Percentiles rank a stretch among this genome's conserved stretches.
Conservation (phyloP, 2,113 vertebrate genomes). For the Anoplopoma fimbria region DNA sequence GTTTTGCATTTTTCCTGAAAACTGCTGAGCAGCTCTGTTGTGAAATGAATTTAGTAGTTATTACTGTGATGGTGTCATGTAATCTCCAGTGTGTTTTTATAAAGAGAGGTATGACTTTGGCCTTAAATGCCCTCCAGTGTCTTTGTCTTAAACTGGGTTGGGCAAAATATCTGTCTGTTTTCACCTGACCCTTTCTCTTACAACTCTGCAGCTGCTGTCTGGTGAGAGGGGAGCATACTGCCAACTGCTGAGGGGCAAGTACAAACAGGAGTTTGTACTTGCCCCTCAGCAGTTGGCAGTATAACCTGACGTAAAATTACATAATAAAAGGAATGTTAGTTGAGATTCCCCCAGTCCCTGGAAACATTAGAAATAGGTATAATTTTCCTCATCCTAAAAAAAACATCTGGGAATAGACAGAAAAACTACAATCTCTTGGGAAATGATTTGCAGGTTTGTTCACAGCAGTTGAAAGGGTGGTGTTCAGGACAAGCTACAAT, state of each 20-base stretch:
- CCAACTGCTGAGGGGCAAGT: too few species aligned
- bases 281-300: neutral
- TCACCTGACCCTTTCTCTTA: neutral
- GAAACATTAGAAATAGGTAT: neutral
- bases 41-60: slow-evolving; percentile 2
- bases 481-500: neutral
- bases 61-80: neutral
- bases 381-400: neutral
- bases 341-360: neutral
- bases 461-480: neutral
- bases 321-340: neutral
- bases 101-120: neutral
- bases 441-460: neutral
- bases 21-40: neutral
- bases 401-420: neutral
- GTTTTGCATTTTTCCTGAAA: neutral
- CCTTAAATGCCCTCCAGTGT: neutral
- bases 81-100: neutral
- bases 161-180: neutral
- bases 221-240: neutral
- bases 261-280: too few species aligned
- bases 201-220: neutral
- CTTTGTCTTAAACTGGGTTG: slow-evolving; percentile 16
- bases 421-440: neutral
- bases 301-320: neutral